Percentiles rank a stretch among this genome's conserved stretches.
These are phyloP conservation scores for Coranthus polyacanthus DNA, from an alignment of 2,797 vertebrate genomes.

Conservation along the genomic window DNA sequence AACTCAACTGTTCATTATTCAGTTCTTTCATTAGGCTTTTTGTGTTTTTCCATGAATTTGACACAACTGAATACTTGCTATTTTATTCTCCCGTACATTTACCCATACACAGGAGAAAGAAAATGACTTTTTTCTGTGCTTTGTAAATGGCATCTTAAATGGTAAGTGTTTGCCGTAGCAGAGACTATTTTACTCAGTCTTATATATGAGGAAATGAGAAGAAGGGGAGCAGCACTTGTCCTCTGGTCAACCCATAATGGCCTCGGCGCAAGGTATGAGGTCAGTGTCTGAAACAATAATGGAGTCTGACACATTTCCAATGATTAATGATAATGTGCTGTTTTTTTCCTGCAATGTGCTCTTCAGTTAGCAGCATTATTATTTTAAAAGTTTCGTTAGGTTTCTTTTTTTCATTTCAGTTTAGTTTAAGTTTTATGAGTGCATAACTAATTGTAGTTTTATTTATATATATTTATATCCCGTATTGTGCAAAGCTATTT, in stretches of 20 bases:
- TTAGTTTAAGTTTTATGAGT: no score
- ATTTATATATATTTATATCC: no score
- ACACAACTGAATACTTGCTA: background rate
- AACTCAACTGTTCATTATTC: conserved; percentile 22
- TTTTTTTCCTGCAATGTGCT: background rate
- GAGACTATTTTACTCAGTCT: background rate
- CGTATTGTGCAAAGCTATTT: no score
- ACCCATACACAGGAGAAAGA: background rate
- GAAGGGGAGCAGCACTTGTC: background rate
- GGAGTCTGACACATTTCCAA: conserved; percentile 2
- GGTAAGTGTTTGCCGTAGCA: background rate
- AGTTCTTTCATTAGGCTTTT: conserved; percentile 10
- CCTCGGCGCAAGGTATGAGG: background rate
- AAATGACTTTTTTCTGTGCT: background rate
- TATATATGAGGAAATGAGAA: conserved; percentile 5
- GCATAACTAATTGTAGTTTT: no score
- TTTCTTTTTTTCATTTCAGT: no score
- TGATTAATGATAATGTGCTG: background rate
- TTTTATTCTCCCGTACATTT: background rate
- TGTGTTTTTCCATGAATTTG: background rate
- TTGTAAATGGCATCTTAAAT: background rate
- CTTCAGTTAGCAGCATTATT: background rate
- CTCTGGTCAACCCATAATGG: background rate
- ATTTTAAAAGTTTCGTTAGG: background rate
- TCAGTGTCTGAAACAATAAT: conserved; percentile 23